Evolutionary conservation across 2,113 vertebrate species (phyloP), one percentile per base, ranked within the genome.

Genomic region (Hyaena hyaena): DNA sequence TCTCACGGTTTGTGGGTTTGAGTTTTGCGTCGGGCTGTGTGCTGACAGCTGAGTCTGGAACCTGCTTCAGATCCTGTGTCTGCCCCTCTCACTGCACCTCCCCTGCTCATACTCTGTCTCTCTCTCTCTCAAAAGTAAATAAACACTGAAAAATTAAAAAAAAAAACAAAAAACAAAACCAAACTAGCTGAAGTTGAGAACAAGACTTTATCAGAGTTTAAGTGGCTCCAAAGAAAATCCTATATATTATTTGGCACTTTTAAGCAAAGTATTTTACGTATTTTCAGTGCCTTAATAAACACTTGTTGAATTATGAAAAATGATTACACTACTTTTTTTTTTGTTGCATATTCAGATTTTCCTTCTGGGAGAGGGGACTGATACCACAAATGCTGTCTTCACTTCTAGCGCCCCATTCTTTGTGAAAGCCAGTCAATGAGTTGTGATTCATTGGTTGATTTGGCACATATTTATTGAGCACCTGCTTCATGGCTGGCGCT

Each of bases 401-500:
- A n/a, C 63, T 65, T 14, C 55, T 68, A 11, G 55, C 3, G 8
- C 65, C 50, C 19, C 3, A 24, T 90, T 84, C 48, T 83, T 45
- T 69, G n/a, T 39, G 19, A 71, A 71, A 94, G 16, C 1, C 53
- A 61, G 15, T 87, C 82, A 48, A 0, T 21, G 26, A 45, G 12
- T 33, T 58, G 0, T 9, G 81, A 4, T 23, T 19, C 55, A 33
- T 87, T 80, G 10, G 7, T 74, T 89, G 31, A 3, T 74, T 55
- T 2, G n/a, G 6, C n/a, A n/a, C 0, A 0, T 55, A 23, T 58
- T 71, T 83, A 58, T 14, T 19, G n/a, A 77, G 28, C 1, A n/a
- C 5, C 4, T 80, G 58, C 55, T 73, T 5, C 14, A 24, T 10
- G 43, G 10, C 39, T 28, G 43, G 68, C 19, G 63, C 33, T n/a